These are phyloP conservation scores for Phataginus tricuspis DNA, from an alignment of 2,797 vertebrate genomes.

Conservation along the genomic window DNA sequence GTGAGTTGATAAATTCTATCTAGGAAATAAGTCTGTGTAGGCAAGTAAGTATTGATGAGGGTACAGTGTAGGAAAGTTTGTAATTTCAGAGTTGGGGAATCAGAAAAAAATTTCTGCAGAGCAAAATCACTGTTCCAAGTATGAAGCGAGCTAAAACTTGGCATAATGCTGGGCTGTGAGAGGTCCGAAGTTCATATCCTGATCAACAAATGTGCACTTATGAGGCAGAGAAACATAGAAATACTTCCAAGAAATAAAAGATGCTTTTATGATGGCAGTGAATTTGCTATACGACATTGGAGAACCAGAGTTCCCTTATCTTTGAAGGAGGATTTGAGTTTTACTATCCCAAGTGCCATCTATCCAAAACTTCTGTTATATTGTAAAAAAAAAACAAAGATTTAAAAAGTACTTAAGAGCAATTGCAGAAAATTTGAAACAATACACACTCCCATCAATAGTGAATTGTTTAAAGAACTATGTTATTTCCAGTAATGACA, in stretches of 20 bases:
- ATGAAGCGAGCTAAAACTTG: not conserved
- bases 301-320: not conserved
- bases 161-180: not conserved
- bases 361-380: not conserved
- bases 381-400: not conserved
- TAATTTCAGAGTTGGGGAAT: not conserved
- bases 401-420: not conserved
- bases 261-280: not conserved
- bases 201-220: not conserved
- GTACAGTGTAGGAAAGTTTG: not conserved
- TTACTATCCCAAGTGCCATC: not conserved
- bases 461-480: not conserved
- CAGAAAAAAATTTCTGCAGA: not conserved
- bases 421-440: not conserved
- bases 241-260: not conserved
- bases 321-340: not conserved
- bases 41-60: not conserved
- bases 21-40: not conserved
- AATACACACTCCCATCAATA: not conserved
- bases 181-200: not conserved
- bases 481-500: not conserved
- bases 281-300: not conserved
- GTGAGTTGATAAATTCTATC: not conserved
- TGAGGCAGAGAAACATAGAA: not conserved
- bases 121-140: not conserved